phyloP scores from a whole-genome alignment of 1,140 invertebrate genomes.

The Daktulosphaira vitifoliae region DNA sequence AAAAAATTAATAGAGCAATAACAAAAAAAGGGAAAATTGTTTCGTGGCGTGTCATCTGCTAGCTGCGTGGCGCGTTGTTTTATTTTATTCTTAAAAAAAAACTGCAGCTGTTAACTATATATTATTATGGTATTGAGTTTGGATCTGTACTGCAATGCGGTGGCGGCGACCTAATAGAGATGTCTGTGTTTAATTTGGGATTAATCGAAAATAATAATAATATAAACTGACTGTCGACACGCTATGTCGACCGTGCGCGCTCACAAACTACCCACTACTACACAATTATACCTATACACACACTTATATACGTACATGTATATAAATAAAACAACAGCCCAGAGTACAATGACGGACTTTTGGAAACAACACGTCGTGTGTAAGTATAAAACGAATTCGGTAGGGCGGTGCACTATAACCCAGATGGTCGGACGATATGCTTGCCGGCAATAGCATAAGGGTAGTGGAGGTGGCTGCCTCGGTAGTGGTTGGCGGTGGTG shows the following conservation, averaged over 20 bases:
- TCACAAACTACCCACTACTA: too few relatives aligned
- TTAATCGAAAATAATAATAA: constrained; percentile 24
- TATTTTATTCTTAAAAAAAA: not conserved
- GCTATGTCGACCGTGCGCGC: not conserved
- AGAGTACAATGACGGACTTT: constrained; percentile 21
- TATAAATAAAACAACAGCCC: not conserved
- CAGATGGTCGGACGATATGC: too few relatives aligned
- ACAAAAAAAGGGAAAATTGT: too few relatives aligned
- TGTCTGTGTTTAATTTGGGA: constrained; percentile 28
- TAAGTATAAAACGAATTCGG: too few relatives aligned
- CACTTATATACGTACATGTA: not conserved
- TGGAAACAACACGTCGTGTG: not conserved
- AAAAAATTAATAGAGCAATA: too few relatives aligned
- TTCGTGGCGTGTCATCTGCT: too few relatives aligned
- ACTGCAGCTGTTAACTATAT: constrained; percentile 13
- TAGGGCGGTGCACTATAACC: too few relatives aligned
- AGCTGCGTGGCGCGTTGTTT: too few relatives aligned
- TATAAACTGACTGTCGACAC: constrained; percentile 31
- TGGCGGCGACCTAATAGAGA: constrained; percentile 18
- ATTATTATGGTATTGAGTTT: not conserved
- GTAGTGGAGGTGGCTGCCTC: too few relatives aligned
- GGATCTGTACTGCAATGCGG: not conserved
- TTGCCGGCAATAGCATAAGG: too few relatives aligned
- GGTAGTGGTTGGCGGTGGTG: not conserved
- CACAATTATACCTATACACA: not conserved